phyloP scores from a whole-genome alignment of 2,888 invertebrate genomes.

The Callosobruchus maculatus region DNA sequence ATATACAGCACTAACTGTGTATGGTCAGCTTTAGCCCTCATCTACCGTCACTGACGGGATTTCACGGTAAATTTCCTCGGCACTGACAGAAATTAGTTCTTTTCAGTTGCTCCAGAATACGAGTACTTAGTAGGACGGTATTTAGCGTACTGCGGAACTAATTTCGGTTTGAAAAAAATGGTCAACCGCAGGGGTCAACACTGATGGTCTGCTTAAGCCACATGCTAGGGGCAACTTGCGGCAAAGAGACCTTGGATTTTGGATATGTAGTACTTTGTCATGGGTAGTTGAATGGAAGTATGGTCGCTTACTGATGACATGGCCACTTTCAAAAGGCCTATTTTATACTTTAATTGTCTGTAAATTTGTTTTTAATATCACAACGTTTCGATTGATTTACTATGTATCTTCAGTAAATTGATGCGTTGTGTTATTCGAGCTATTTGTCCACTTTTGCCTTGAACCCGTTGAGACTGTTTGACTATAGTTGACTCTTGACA shows the following conservation, averaged over 20 bases:
- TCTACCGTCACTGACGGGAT: constrained; percentile 7
- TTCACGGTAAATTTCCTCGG: constrained; percentile 21
- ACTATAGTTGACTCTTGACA: too few relatives aligned
- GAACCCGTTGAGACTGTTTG: too few relatives aligned
- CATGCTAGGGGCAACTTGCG: background rate
- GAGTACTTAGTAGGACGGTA: background rate
- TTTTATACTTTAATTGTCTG: too few relatives aligned
- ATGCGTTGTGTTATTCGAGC: too few relatives aligned
- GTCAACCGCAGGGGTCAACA: constrained; percentile 25
- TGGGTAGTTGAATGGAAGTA: background rate
- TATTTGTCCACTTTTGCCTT: too few relatives aligned
- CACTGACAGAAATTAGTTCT: constrained; percentile 20
- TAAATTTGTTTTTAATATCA: too few relatives aligned
- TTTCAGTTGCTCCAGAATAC: constrained; percentile 18
- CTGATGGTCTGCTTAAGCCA: background rate
- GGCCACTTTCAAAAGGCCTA: too few relatives aligned
- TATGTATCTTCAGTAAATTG: too few relatives aligned
- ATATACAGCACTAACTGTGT: background rate
- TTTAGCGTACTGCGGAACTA: constrained; percentile 12
- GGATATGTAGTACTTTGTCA: background rate
- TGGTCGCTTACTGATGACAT: too few relatives aligned
- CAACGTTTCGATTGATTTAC: too few relatives aligned
- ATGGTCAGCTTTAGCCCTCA: background rate
- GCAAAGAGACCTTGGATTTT: background rate
- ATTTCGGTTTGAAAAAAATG: constrained; percentile 17